Evolutionary conservation across 2,113 vertebrate species (phyloP).

Genomic region (Phycodurus eques): DNA sequence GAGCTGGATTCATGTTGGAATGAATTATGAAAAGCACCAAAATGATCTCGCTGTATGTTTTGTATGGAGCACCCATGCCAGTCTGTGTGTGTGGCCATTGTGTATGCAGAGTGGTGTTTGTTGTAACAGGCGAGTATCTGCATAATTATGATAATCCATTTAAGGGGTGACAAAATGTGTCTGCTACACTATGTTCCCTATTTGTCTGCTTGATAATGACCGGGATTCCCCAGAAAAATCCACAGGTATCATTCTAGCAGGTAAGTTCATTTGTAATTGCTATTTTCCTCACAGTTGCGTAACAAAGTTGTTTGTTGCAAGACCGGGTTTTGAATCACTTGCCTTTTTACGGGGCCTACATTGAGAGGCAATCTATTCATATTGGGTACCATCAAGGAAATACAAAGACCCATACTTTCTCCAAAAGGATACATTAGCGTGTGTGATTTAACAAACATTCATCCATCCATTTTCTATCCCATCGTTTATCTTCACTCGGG

Average conservation of each 20-base stretch:
- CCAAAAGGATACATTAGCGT: neutral
- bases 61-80: constrained; percentile 54
- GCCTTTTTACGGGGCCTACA: no score
- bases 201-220: constrained; percentile 13
- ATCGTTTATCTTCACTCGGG: neutral
- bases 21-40: constrained; percentile 65
- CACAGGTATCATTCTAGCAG: neutral
- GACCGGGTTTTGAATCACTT: neutral
- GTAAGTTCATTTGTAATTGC: neutral
- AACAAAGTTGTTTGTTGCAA: neutral
- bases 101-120: constrained; percentile 31
- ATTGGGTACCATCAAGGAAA: neutral
- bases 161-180: constrained; percentile 41
- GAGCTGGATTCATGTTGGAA: constrained; percentile 55
- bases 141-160: constrained; percentile 47
- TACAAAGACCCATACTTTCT: neutral
- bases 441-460: neutral
- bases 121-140: constrained; percentile 24
- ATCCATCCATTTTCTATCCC: neutral
- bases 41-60: constrained; percentile 56
- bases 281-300: neutral
- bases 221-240: neutral
- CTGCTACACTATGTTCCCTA: constrained; percentile 26
- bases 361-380: neutral
- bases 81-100: constrained; percentile 49